phyloP scores from a whole-genome alignment of 2,888 invertebrate genomes.

The Lithophane socia region DNA sequence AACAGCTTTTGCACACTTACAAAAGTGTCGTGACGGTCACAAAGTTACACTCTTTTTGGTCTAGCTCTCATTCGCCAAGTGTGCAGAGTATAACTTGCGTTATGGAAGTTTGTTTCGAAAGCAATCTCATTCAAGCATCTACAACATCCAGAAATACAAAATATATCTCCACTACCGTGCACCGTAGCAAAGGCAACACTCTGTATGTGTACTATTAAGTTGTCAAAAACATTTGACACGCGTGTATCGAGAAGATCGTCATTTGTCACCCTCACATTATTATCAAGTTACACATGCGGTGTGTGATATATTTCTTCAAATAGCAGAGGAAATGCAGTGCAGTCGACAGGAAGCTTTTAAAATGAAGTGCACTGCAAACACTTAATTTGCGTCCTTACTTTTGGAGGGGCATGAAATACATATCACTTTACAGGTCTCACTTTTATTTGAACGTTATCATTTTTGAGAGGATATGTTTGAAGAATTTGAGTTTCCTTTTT shows the following conservation, averaged over 20 bases:
- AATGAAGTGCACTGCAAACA: conserved; percentile 87
- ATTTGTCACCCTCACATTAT: conserved; percentile 54
- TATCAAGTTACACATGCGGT: conserved; percentile 61
- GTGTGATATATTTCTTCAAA: conserved; percentile 59
- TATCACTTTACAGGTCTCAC: conserved; percentile 49
- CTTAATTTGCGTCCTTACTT: conserved; percentile 79
- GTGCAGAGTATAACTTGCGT: not conserved
- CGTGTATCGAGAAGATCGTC: conserved; percentile 42
- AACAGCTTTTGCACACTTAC: too few relatives aligned
- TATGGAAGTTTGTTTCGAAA: not conserved
- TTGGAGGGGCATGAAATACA: conserved; percentile 67
- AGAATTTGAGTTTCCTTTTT: not conserved
- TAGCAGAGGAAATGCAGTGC: conserved; percentile 62
- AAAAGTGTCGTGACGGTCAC: too few relatives aligned
- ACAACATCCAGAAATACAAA: not conserved
- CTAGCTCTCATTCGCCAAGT: not conserved
- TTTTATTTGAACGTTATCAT: conserved; percentile 11
- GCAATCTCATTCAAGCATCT: not conserved
- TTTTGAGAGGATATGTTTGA: not conserved
- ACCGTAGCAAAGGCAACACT: conserved; percentile 6
- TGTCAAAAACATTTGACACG: conserved; percentile 49
- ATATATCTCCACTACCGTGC: not conserved
- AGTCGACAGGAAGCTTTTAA: conserved; percentile 79
- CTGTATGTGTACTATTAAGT: conserved; percentile 19
- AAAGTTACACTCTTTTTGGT: too few relatives aligned